These are phyloP conservation scores for Myotis pilosus DNA, from an alignment of 2,797 vertebrate genomes.

Conservation along the genomic window DNA sequence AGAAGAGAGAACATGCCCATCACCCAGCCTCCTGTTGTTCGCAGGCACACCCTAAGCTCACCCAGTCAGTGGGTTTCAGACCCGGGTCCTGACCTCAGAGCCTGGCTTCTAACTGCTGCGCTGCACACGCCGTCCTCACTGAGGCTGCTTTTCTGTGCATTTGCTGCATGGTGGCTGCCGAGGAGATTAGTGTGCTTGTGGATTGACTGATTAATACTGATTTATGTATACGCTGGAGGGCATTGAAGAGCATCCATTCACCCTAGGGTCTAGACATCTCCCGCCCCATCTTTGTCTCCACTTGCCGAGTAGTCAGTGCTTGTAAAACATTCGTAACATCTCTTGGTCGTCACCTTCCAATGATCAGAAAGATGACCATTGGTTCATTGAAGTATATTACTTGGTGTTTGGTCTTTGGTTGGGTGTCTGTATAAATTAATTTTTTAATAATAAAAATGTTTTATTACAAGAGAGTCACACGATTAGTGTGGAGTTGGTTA, in stretches of 20 bases:
- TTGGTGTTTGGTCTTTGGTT: background rate
- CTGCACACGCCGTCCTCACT: background rate
- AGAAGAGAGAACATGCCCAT: background rate
- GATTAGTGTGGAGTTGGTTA: background rate
- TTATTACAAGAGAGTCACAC: background rate
- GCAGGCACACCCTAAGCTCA: background rate
- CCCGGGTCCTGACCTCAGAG: background rate
- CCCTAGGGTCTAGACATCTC: background rate
- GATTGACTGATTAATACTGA: background rate
- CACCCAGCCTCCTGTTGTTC: background rate
- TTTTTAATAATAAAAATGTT: background rate
- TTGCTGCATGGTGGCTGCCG: background rate
- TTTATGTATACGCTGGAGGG: background rate
- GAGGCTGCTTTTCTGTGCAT: background rate
- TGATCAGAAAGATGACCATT: background rate
- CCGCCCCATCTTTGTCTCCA: background rate
- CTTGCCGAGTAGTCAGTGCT: background rate
- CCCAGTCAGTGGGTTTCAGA: background rate
- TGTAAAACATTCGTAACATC: background rate
- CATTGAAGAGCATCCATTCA: background rate
- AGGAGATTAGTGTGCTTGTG: background rate
- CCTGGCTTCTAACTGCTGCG: background rate
- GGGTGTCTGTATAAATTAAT: background rate
- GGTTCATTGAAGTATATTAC: background rate
- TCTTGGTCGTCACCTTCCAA: background rate